Evolutionary conservation across 1,140 invertebrate genomes (phyloP).

Genomic region (Oscheius sp.): DNA sequence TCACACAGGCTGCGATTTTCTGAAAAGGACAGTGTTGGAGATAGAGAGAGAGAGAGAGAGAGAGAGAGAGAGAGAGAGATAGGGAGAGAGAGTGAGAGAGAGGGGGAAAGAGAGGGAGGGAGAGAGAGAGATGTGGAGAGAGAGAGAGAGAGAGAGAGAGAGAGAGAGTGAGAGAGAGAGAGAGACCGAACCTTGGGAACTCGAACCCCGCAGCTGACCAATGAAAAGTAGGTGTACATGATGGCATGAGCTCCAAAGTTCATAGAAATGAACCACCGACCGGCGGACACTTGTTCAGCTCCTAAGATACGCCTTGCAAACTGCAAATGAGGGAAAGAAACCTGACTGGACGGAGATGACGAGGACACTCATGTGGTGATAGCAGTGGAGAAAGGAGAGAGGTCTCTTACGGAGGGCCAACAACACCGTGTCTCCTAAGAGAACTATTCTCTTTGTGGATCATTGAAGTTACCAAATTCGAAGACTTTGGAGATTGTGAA

Average conservation of each 20-base stretch:
- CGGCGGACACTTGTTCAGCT: background rate
- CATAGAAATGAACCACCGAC: slow-evolving; percentile 20
- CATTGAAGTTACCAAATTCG: slow-evolving; percentile 29
- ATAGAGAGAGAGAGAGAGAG: too few relatives aligned
- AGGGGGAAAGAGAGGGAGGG: too few relatives aligned
- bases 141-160: too few relatives aligned
- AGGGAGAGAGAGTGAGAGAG: too few relatives aligned
- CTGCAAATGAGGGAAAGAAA: too few relatives aligned
- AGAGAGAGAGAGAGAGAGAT: too few relatives aligned
- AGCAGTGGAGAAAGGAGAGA: slow-evolving; percentile 33
- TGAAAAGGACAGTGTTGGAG: too few relatives aligned
- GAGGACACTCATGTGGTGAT: slow-evolving; percentile 64
- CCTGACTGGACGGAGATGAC: slow-evolving; percentile 30
- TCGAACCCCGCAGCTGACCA: slow-evolving; percentile 79
- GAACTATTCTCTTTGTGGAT: too few relatives aligned
- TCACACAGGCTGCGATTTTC: slow-evolving; percentile 76
- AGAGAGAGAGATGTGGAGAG: too few relatives aligned
- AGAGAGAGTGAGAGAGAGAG: too few relatives aligned
- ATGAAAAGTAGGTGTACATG: slow-evolving; percentile 94
- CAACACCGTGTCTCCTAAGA: slow-evolving; percentile 28
- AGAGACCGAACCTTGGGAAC: too few relatives aligned
- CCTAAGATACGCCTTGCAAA: too few relatives aligned
- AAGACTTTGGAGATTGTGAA: slow-evolving; percentile 37
- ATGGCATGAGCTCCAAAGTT: slow-evolving; percentile 71
- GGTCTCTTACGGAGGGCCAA: slow-evolving; percentile 27